phyloP scores from a whole-genome alignment of 2,888 invertebrate genomes.

The Venustoraphidia nigricollis region DNA sequence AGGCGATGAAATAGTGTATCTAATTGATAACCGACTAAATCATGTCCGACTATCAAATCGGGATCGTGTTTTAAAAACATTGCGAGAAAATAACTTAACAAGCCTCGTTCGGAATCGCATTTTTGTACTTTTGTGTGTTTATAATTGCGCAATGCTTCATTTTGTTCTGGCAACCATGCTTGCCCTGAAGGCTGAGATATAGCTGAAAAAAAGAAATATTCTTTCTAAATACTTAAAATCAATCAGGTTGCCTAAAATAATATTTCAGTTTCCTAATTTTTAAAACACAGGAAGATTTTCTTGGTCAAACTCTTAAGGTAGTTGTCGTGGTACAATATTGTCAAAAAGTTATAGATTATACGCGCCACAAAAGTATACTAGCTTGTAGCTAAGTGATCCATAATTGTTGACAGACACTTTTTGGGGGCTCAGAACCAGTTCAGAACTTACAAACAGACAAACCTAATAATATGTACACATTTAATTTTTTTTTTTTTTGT shows the following conservation, averaged over 20 bases:
- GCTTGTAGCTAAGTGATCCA: no score
- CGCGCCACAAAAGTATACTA: no score
- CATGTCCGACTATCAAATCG: constrained; percentile 89
- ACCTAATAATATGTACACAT: no score
- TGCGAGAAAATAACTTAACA: constrained; percentile 74
- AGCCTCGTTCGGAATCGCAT: constrained; percentile 70
- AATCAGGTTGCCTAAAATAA: background rate
- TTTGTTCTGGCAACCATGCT: constrained; percentile 73
- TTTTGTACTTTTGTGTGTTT: constrained; percentile 60
- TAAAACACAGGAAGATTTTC: constrained; percentile 3
- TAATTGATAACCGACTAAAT: constrained; percentile 77
- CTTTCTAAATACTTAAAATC: constrained; percentile 2
- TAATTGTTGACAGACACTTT: no score
- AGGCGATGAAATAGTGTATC: constrained; percentile 81
- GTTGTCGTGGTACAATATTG: no score
- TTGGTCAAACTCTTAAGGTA: no score
- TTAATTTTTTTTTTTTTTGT: no score
- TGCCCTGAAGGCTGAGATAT: constrained; percentile 65
- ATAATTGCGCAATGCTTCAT: constrained; percentile 47
- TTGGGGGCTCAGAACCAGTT: no score
- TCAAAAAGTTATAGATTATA: no score
- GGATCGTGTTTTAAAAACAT: constrained; percentile 80
- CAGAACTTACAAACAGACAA: no score
- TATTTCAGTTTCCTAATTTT: background rate
- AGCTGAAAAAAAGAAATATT: constrained; percentile 35